A percentile compares a stretch with the other conserved stretches of the same genome.
Evolutionary conservation across 2,888 invertebrate genomes (phyloP).

Genomic region (Galeopsomyia nigrocyanea): DNA sequence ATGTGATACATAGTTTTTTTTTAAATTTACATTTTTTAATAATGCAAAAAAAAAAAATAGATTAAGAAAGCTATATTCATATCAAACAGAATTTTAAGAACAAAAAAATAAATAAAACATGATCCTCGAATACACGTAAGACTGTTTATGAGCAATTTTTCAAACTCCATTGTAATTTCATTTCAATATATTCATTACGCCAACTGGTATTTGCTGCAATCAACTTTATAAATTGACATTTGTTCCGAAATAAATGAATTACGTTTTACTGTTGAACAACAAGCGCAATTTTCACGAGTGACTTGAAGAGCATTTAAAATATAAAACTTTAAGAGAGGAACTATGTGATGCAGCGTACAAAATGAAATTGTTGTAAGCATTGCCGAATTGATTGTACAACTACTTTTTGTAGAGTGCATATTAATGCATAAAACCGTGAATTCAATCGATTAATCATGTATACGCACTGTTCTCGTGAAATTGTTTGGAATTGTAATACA

Average conservation of each 20-base stretch:
- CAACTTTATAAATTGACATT: neutral
- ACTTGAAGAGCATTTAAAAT: no score
- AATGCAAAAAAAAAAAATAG: no score
- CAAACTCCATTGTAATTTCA: conserved; percentile 6
- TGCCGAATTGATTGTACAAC: conserved; percentile 26
- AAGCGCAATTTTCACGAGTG: neutral
- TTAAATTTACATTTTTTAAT: no score
- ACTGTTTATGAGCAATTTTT: conserved; percentile 43
- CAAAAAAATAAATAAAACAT: neutral
- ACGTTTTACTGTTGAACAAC: neutral
- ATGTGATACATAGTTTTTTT: no score
- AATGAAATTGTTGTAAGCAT: conserved; percentile 47
- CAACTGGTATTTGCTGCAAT: conserved; percentile 2
- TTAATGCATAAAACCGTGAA: no score
- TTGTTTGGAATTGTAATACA: no score
- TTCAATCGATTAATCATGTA: no score
- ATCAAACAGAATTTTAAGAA: conserved; percentile 1
- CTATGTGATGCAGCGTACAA: conserved; percentile 54
- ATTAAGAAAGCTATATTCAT: neutral
- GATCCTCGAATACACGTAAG: conserved; percentile 35
- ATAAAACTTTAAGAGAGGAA: conserved; percentile 45
- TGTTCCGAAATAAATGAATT: neutral
- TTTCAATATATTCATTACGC: conserved; percentile 28
- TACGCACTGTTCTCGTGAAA: no score
- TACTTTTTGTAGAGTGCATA: no score